Conservation (phyloP, 2,888 invertebrate species). For the Acronicta leporina region DNA sequence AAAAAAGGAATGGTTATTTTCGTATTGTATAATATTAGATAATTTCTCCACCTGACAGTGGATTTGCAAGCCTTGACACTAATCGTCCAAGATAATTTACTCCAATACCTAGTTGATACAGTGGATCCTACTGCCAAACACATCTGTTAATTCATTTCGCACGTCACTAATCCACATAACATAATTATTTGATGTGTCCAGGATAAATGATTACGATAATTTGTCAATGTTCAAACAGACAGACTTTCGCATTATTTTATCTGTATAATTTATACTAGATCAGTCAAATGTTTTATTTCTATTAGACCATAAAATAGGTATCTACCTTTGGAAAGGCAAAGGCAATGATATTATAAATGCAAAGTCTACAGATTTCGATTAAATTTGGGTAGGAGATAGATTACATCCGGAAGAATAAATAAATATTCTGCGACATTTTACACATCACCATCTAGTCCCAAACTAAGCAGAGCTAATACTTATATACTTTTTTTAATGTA, state of each 20-base stretch:
- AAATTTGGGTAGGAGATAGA: no score
- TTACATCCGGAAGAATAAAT: no score
- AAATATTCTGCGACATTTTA: no score
- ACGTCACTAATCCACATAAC: slow-evolving; percentile 8
- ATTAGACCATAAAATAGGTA: no score
- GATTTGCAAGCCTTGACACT: slow-evolving; percentile 10
- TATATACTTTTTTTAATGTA: no score
- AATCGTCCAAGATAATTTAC: background rate
- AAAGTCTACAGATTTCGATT: no score
- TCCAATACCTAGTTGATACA: background rate
- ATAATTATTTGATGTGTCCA: background rate
- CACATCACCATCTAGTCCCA: no score
- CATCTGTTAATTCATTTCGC: background rate
- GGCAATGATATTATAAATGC: no score
- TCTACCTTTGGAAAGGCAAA: no score
- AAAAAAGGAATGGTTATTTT: background rate
- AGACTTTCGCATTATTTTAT: background rate
- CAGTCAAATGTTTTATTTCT: no score
- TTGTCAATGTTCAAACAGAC: background rate
- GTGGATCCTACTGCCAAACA: slow-evolving; percentile 2
- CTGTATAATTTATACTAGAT: background rate
- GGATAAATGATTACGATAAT: background rate
- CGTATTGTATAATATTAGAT: background rate
- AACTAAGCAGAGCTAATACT: no score
- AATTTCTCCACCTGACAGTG: background rate